These are phyloP conservation scores for Agriopis leucophaearia DNA, from an alignment of 2,888 invertebrate genomes.

Conservation along the genomic window DNA sequence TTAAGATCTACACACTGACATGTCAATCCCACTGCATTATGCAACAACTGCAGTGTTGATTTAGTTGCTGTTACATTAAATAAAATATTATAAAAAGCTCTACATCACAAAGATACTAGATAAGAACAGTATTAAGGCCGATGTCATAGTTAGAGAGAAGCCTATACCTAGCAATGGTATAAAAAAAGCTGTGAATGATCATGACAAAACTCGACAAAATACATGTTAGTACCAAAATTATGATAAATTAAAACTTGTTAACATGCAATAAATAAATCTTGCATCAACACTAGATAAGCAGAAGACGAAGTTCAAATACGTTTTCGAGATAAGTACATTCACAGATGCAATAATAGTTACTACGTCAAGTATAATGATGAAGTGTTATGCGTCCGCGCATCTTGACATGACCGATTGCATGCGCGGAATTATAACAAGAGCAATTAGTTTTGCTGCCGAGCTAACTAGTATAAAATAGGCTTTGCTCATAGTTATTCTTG, in stretches of 20 bases:
- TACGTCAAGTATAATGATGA: slow-evolving; percentile 22
- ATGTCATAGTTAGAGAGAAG: no score
- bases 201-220: not conserved
- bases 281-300: slow-evolving; percentile 12
- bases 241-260: slow-evolving; percentile 5
- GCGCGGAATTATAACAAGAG: slow-evolving; percentile 25
- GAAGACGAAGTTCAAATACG: slow-evolving; percentile 19
- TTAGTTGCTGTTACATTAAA: slow-evolving; percentile 1
- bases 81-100: no score
- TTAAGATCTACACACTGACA: slow-evolving; percentile 58
- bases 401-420: slow-evolving; percentile 30
- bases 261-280: slow-evolving; percentile 24
- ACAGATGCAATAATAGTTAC: slow-evolving; percentile 2
- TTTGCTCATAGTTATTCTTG: not conserved
- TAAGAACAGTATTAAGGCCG: no score
- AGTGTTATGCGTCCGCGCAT: slow-evolving; percentile 32
- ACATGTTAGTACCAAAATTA: slow-evolving; percentile 3
- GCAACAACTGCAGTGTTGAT: slow-evolving; percentile 33
- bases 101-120: no score
- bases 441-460: slow-evolving; percentile 25
- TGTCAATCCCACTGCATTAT: slow-evolving; percentile 58
- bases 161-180: no score
- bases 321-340: slow-evolving; percentile 13
- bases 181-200: no score
- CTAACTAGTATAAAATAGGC: not conserved